Percentiles rank a stretch among this genome's conserved stretches.
phyloP scores from a whole-genome alignment of 2,888 invertebrate genomes.

The Amphipoea lucens region DNA sequence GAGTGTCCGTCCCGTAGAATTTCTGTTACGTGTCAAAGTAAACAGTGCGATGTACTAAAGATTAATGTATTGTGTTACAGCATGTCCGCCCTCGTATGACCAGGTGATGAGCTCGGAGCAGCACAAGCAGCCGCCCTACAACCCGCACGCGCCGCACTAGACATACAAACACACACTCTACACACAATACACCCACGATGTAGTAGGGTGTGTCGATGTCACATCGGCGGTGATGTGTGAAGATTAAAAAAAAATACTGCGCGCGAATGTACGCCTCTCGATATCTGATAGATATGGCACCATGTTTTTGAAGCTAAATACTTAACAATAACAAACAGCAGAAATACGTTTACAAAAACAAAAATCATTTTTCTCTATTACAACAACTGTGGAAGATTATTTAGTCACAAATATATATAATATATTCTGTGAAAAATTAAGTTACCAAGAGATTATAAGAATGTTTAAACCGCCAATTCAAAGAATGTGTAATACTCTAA shows the following conservation, averaged over 20 bases:
- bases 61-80: conserved; percentile 67
- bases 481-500: not conserved
- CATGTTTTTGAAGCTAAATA: not conserved
- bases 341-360: not conserved
- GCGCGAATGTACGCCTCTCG: not conserved
- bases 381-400: not conserved
- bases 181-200: not conserved
- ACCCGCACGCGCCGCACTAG: conserved; percentile 73
- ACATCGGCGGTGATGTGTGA: not conserved
- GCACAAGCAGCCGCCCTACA: conserved; percentile 74
- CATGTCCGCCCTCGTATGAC: conserved; percentile 82
- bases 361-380: not conserved
- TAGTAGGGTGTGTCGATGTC: not conserved
- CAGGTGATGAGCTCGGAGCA: conserved; percentile 75
- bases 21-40: not conserved
- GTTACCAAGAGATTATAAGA: conserved; percentile 20
- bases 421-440: not conserved
- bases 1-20: not conserved
- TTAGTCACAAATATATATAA: not conserved
- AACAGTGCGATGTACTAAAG: not conserved
- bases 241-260: not conserved
- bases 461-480: not conserved
- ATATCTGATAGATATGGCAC: not conserved
- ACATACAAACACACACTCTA: not conserved
- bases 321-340: not conserved